phyloP scores from a whole-genome alignment of 2,797 vertebrate species.

The Acipenser transmontanus region DNA sequence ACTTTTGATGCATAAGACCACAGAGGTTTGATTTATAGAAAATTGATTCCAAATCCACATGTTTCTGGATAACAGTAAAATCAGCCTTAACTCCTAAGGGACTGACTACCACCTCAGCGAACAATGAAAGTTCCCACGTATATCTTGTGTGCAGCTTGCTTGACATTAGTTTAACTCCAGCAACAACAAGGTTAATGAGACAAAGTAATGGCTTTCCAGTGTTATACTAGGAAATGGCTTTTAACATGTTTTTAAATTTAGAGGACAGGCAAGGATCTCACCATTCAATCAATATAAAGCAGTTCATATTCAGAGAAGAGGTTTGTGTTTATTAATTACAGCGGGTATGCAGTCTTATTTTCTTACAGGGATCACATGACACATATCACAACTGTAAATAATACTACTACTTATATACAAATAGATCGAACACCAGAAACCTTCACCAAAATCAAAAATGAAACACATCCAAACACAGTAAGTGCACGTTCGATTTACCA shows the following conservation, averaged over 20 bases:
- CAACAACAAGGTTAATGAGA: constrained; percentile 1
- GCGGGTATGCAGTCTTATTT: too few relatives aligned
- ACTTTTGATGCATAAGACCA: too few relatives aligned
- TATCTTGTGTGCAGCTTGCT: background rate
- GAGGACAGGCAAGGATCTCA: constrained; percentile 3
- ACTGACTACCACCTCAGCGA: background rate
- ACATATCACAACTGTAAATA: too few relatives aligned
- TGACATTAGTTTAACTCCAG: background rate
- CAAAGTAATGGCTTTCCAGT: background rate
- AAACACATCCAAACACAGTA: too few relatives aligned
- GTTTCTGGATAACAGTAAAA: background rate
- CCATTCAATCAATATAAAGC: background rate
- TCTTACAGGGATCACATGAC: too few relatives aligned
- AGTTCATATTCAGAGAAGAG: background rate
- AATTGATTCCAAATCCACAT: too few relatives aligned
- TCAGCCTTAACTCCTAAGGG: background rate
- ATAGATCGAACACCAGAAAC: too few relatives aligned
- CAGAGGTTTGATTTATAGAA: too few relatives aligned
- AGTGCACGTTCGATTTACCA: too few relatives aligned
- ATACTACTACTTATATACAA: too few relatives aligned
- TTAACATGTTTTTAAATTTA: constrained; percentile 9
- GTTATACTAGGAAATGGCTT: constrained; percentile 8
- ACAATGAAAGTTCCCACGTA: constrained; percentile 1
- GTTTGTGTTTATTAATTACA: too few relatives aligned
- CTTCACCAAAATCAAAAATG: too few relatives aligned